These are phyloP conservation scores for Pterocles gutturalis DNA, from an alignment of 2,113 vertebrate species.

Conservation along the genomic window DNA sequence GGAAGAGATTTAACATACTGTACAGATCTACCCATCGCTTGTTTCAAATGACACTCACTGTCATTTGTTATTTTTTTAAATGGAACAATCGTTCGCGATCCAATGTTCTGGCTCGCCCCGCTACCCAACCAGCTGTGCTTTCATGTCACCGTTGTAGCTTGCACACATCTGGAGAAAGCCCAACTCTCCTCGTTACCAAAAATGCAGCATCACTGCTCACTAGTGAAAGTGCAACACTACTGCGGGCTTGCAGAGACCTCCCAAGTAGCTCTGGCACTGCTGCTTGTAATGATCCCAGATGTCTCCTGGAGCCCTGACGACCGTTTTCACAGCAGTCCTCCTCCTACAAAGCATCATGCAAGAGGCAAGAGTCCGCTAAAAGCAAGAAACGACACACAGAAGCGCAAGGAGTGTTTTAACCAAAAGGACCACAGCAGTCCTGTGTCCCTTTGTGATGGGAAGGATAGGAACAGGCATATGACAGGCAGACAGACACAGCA, in stretches of 20 bases:
- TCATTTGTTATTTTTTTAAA: not conserved
- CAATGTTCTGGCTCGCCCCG: not conserved
- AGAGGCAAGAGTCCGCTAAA: rapidly evolving
- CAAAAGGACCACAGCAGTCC: not conserved
- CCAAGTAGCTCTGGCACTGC: not conserved
- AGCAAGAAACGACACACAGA: not conserved
- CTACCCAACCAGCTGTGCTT: not conserved
- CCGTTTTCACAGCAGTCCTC: not conserved
- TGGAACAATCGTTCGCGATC: not conserved
- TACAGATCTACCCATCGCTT: not conserved
- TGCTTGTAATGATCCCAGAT: not conserved
- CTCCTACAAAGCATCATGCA: not conserved
- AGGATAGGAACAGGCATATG: not conserved
- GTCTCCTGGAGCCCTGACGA: not conserved
- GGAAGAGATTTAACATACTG: not conserved
- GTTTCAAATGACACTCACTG: not conserved
- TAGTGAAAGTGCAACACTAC: not conserved
- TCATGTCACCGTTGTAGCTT: not conserved
- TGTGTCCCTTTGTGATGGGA: rapidly evolving
- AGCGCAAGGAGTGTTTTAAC: not conserved
- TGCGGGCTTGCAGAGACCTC: not conserved
- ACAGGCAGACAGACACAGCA: not conserved
- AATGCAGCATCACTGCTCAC: not conserved
- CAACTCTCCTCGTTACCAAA: not conserved
- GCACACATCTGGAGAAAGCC: not conserved